Evolutionary conservation across 2,797 vertebrate genomes (phyloP).

Genomic region (Lutjanus argentimaculatus): DNA sequence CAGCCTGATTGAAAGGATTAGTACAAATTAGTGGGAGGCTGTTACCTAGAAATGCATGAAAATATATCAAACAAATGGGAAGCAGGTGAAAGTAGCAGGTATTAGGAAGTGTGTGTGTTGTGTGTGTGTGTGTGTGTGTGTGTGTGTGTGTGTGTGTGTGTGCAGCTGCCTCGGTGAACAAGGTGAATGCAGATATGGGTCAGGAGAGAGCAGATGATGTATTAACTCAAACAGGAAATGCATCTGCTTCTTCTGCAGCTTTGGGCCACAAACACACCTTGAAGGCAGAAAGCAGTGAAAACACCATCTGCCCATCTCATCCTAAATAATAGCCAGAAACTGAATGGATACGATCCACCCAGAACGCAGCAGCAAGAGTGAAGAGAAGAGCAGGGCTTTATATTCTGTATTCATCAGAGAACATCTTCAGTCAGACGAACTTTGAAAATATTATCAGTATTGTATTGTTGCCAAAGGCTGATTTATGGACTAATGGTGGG

Average conservation of each 20-base stretch:
- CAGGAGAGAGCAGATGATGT: constrained; percentile 58
- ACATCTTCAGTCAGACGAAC: neutral
- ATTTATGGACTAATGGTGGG: constrained; percentile 33
- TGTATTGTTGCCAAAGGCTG: constrained; percentile 20
- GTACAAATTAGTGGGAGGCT: constrained; percentile 68
- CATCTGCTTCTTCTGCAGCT: constrained; percentile 48
- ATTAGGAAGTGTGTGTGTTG: constrained; percentile 18
- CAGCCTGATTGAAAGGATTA: constrained; percentile 64
- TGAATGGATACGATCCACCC: constrained; percentile 7
- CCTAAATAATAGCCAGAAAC: constrained; percentile 29
- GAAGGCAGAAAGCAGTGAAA: constrained; percentile 37
- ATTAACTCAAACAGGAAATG: constrained; percentile 57
- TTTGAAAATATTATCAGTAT: constrained; percentile 4
- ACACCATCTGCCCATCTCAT: constrained; percentile 52
- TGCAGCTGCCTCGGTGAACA: constrained; percentile 23
- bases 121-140: constrained; percentile 20
- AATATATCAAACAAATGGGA: constrained; percentile 63
- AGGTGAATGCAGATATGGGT: constrained; percentile 60
- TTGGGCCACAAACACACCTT: constrained; percentile 48
- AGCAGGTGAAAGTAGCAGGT: constrained; percentile 43
- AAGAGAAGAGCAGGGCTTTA: neutral
- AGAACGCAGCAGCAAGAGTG: neutral
- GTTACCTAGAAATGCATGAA: constrained; percentile 61
- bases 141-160: constrained; percentile 25
- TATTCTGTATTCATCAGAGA: constrained; percentile 2